Evolutionary conservation across 1,140 invertebrate genomes (phyloP), one percentile per base, ranked within the genome.

Genomic region (Halotydeus destructor): DNA sequence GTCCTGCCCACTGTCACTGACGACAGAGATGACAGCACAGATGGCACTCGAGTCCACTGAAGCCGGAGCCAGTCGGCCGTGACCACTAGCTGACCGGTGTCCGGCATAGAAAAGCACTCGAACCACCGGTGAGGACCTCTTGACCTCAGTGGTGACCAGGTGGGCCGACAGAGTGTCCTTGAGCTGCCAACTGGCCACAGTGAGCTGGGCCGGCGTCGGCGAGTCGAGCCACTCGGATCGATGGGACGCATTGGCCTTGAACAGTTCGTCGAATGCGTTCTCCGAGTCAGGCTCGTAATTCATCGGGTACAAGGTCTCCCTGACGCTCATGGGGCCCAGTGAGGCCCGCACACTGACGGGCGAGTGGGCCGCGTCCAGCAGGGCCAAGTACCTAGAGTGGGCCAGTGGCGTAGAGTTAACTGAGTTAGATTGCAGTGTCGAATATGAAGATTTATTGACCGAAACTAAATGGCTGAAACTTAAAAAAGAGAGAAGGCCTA

Each of bases 261-360:
- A 19, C n/a, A 19, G 6, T 6, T 8, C 16, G 16, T 35, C 19
- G n/a, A n/a, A n/a, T n/a, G n/a, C n/a, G n/a, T n/a, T n/a, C n/a
- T n/a, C n/a, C n/a, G n/a, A n/a, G n/a, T n/a, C n/a, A n/a, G n/a
- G n/a, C n/a, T n/a, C n/a, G n/a, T n/a, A n/a, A n/a, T n/a, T n/a
- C n/a, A n/a, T n/a, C 8, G 33, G 33, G 21, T 9, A 35, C 6
- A 88, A 80, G 1, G 80, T 86, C 60, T 88, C 81, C 53, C 85
- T 85, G 23, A 81, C 85, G 46, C 78, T 82, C 61, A 88, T 88
- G 2, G 83, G 83, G 3, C 84, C 84, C 52, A 86, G 88, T 5
- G 76, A 81, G 6, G 82, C 81, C 12, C 80, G 64, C 3, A 89
- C 75, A 0, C 80, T 82, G 1, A 80, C 77, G 5, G 82, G 78